phyloP scores from a whole-genome alignment of 2,888 invertebrate genomes.

The Pachycephus smyrnensis region DNA sequence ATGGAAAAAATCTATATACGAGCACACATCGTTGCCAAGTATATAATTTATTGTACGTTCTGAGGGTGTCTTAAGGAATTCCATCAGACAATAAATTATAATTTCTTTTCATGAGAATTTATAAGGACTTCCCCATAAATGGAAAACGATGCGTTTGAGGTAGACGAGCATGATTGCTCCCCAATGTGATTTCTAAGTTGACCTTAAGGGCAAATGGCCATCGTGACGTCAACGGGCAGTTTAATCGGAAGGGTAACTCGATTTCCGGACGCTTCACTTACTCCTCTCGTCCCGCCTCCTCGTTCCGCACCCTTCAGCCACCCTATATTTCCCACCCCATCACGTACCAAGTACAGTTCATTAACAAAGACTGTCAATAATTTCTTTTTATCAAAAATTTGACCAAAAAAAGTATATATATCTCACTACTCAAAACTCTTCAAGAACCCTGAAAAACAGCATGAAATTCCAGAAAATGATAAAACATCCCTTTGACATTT shows the following conservation, averaged over 20 bases:
- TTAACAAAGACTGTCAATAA: neutral
- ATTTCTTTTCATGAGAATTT: neutral
- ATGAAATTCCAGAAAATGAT: neutral
- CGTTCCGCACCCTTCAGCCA: neutral
- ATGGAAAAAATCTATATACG: neutral
- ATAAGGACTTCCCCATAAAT: neutral
- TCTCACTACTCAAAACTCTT: neutral
- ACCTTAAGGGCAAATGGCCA: neutral
- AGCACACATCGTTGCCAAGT: neutral
- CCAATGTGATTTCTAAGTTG: neutral
- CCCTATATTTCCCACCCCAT: neutral
- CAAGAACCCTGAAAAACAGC: neutral
- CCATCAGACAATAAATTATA: neutral
- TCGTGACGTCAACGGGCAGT: neutral
- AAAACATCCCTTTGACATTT: neutral
- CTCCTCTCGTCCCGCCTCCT: neutral
- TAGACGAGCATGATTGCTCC: neutral
- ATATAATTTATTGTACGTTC: neutral
- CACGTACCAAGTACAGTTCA: neutral
- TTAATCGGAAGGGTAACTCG: neutral
- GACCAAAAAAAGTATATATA: neutral
- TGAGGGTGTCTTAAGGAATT: neutral
- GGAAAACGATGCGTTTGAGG: neutral
- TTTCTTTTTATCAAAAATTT: neutral
- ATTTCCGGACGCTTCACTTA: neutral